A percentile compares a stretch with the other conserved stretches of the same genome.
These are phyloP conservation scores for Luehdorfia chinensis DNA, from an alignment of 1,140 invertebrate species.

Conservation along the genomic window DNA sequence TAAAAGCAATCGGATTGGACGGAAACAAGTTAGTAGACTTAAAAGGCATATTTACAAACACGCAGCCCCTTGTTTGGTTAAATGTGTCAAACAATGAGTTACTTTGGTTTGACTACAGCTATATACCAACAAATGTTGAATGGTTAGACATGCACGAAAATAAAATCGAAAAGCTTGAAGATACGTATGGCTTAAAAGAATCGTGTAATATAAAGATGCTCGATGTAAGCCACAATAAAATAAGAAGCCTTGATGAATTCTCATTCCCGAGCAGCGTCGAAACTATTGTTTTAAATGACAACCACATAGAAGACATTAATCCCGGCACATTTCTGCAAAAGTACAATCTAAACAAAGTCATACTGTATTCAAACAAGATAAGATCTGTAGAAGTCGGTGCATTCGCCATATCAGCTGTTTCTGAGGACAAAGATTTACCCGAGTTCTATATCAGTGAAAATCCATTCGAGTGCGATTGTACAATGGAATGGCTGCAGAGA, in stretches of 20 bases:
- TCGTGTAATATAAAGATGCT: conserved; percentile 88
- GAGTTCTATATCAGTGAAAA: conserved; percentile 89
- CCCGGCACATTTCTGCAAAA: conserved; percentile 87
- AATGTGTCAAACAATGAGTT: conserved; percentile 85
- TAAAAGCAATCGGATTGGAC: conserved; percentile 83
- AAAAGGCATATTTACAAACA: conserved; percentile 82
- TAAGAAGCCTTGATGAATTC: conserved; percentile 82
- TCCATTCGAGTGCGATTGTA: conserved; percentile 89
- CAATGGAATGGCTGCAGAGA: conserved; percentile 90
- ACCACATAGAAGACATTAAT: conserved; percentile 83
- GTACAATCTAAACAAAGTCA: conserved; percentile 84
- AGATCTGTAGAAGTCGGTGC: conserved; percentile 85
- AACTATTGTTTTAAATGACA: conserved; percentile 86
- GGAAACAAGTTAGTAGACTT: conserved; percentile 83
- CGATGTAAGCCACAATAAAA: conserved; percentile 86
- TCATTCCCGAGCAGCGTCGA: conserved; percentile 86
- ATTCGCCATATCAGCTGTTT: conserved; percentile 81
- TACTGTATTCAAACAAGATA: conserved; percentile 87
- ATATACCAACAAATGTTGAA: conserved; percentile 82
- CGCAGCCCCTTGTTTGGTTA: conserved; percentile 83
- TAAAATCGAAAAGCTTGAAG: conserved; percentile 82
- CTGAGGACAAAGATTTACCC: conserved; percentile 81
- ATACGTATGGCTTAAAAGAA: conserved; percentile 85
- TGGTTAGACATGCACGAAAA: conserved; percentile 87
- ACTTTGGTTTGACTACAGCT: conserved; percentile 83